A percentile compares a stretch with the other conserved stretches of the same genome.
phyloP scores from a whole-genome alignment of 2,797 vertebrate species.

The Lemur catta region DNA sequence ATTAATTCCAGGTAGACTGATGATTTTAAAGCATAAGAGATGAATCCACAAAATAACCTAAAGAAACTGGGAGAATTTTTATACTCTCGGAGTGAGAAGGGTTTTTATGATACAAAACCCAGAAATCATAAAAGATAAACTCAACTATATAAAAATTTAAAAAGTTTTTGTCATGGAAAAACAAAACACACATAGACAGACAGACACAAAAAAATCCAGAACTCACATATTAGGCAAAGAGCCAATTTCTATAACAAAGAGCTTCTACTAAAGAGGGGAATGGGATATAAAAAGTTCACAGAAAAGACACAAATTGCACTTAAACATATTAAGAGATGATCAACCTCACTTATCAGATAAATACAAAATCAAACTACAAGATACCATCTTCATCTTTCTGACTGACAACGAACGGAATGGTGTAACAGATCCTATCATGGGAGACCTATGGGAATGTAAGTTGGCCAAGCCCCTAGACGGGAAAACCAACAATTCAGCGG shows the following conservation, averaged over 20 bases:
- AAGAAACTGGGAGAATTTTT: neutral
- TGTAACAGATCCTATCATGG: neutral
- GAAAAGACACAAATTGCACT: neutral
- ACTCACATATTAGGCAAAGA: neutral
- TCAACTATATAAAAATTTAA: neutral
- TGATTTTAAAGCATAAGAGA: neutral
- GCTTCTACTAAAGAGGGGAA: neutral
- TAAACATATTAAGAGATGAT: neutral
- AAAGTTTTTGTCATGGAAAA: neutral
- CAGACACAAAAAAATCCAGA: neutral
- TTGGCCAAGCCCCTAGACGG: neutral
- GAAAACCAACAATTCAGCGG: neutral
- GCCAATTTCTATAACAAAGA: neutral
- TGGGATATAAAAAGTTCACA: neutral
- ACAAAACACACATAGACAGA: neutral
- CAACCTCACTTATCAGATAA: neutral
- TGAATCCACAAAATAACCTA: neutral
- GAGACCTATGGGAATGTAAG: neutral
- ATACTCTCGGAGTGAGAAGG: constrained; percentile 4
- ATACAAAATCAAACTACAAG: neutral
- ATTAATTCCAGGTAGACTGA: neutral
- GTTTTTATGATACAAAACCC: constrained; percentile 4
- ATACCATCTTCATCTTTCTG: neutral
- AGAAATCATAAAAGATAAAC: neutral
- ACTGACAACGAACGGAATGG: neutral